These are phyloP conservation scores for Gnathonemus echidnorhynchus DNA, from an alignment of 2,113 vertebrate species.

Conservation along the genomic window DNA sequence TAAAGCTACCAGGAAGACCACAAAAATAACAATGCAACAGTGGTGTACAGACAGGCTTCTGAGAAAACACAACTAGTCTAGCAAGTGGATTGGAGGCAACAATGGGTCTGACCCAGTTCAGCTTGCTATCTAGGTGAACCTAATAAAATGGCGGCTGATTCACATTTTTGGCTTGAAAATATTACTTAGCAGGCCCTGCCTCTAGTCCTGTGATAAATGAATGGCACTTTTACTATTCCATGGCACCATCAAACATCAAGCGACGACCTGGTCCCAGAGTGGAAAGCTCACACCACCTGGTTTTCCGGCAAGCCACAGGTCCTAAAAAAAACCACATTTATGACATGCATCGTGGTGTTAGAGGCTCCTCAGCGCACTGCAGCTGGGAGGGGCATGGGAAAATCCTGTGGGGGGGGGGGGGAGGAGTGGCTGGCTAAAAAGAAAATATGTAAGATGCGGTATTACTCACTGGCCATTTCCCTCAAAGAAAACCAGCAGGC, in stretches of 20 bases:
- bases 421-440: slow-evolving; percentile 40
- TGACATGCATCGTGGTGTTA: slow-evolving; percentile 44
- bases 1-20: neutral
- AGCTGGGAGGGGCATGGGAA: slow-evolving; percentile 10
- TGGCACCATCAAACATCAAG: slow-evolving; percentile 99
- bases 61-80: neutral
- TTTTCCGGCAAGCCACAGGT: slow-evolving; percentile 61
- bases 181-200: slow-evolving; percentile 84
- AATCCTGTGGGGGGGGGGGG: neutral
- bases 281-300: slow-evolving; percentile 61
- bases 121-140: neutral
- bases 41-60: neutral
- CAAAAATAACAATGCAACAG: neutral
- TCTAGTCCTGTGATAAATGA: slow-evolving; percentile 96
- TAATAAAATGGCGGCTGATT: neutral
- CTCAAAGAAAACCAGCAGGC: slow-evolving; percentile 73
- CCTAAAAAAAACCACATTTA: slow-evolving; percentile 74
- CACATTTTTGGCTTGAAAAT: slow-evolving; percentile 46
- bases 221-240: slow-evolving; percentile 99
- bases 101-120: neutral
- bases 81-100: neutral
- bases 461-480: slow-evolving; percentile 57
- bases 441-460: slow-evolving; percentile 65
- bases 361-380: neutral
- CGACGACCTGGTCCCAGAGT: slow-evolving; percentile 93